These are phyloP conservation scores for Odontamblyopus lacepedii DNA, from an alignment of 2,797 vertebrate genomes.

Conservation along the genomic window DNA sequence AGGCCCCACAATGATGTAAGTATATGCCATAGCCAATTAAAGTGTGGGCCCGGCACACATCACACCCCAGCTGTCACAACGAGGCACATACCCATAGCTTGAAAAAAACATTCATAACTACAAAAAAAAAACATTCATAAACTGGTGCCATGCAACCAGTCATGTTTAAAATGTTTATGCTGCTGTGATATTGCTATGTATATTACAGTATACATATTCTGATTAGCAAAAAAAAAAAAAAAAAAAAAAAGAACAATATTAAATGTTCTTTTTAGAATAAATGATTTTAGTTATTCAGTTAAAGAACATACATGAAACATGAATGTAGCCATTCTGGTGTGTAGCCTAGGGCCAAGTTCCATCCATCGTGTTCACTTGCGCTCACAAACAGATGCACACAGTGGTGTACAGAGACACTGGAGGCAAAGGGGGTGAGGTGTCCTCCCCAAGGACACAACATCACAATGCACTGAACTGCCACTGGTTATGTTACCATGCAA, in stretches of 20 bases:
- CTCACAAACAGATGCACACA: not conserved
- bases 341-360: not conserved
- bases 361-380: not conserved
- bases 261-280: not conserved
- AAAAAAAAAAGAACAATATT: not conserved
- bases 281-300: not conserved
- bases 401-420: not conserved
- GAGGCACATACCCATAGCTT: no score
- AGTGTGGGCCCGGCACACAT: not conserved
- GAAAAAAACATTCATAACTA: not conserved
- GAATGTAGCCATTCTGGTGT: not conserved
- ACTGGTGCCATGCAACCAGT: not conserved
- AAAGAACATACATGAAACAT: not conserved
- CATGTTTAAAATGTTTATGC: not conserved
- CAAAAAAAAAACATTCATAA: not conserved
- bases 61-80: constrained; percentile 1
- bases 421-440: not conserved
- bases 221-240: no score
- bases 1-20: constrained; percentile 14
- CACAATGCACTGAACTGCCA: not conserved
- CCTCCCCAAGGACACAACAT: constrained; percentile 2
- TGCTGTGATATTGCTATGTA: not conserved
- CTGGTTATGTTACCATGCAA: not conserved
- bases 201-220: no score
- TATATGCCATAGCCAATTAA: not conserved